Base-by-base conservation (phyloP, 2,888 invertebrate genomes). In the Azorinus chamasolen region DNA sequence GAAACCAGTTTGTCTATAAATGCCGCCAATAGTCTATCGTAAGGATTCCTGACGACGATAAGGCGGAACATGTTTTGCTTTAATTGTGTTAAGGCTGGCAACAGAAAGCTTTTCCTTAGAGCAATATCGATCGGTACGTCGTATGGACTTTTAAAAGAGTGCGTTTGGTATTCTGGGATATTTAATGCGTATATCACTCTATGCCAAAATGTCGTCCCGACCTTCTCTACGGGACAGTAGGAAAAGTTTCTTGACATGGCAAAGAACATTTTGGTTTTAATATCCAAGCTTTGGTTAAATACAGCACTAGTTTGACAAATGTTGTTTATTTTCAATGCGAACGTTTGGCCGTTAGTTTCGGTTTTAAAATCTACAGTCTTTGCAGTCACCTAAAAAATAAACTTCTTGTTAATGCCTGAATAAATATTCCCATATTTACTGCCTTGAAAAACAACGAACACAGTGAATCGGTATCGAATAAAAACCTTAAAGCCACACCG, bases 141-240 rank as follows among this genome's bases (percentile, higher is more conserved):
- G 18, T 62, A 79, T 2, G 79, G 79, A 2, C 65, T 55, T 55
- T 39, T 27, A 25, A 41, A 74, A n/a, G n/a, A n/a, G n/a, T n/a
- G n/a, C n/a, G n/a, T n/a, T n/a, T 24, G 14, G 16, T 32, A 18
- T 8, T 55, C 37, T 3, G 27, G 46, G 1, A n/a, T 25, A 0
- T 39, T 27, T 4, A 74, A 2, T 62, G 74, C 65, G 50, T 74
- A 74, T n/a, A 79, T 62, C 0, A 66, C 20, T 10, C 79, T 51
- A 50, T 70, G 39, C 79, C 79, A 79, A 37, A 68, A 74, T 1
- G 79, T 79, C 16, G 73, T 74, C 6, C 69, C 79, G 4, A 65
- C 54, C 46, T 79, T 79, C 45, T 79, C 79, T 39, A 79, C 61
- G 0, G 79, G 73, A 22, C 79, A 79, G 41, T 70, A 79, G 1